Evolutionary conservation across 2,888 invertebrate genomes (phyloP).

Genomic region (Amblyteles armatorius): DNA sequence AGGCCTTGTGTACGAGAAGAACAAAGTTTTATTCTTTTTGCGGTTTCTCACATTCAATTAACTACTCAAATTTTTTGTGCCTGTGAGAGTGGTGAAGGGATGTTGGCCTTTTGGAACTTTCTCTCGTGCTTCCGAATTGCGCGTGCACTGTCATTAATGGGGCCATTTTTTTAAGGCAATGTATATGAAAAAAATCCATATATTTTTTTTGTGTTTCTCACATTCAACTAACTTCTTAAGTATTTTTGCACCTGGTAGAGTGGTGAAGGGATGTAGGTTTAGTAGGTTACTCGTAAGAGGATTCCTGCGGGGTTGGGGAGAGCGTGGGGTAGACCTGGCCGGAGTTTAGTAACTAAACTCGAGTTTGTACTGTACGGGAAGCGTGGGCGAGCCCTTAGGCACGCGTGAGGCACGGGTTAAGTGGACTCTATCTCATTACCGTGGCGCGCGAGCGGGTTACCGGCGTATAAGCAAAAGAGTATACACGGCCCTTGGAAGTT

Average conservation of each 20-base stretch:
- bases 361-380: slow-evolving; percentile 64
- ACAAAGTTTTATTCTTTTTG: neutral
- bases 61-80: too few species aligned
- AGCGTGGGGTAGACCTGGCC: slow-evolving; percentile 5
- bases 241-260: neutral
- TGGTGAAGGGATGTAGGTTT: neutral
- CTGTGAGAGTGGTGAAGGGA: too few species aligned
- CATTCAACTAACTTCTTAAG: too few species aligned
- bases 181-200: too few species aligned
- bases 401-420: slow-evolving; percentile 78
- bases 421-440: slow-evolving; percentile 81
- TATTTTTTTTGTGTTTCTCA: neutral
- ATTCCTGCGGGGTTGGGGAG: neutral
- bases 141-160: neutral
- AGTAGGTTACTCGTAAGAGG: slow-evolving; percentile 40
- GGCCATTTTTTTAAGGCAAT: neutral
- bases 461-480: slow-evolving; percentile 68
- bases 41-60: too few species aligned
- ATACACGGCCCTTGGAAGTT: slow-evolving; percentile 26
- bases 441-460: slow-evolving; percentile 67
- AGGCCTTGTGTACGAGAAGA: too few species aligned
- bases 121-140: neutral
- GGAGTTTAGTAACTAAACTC: slow-evolving; percentile 76
- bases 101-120: slow-evolving; percentile 2
- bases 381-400: slow-evolving; percentile 75